Conservation (phyloP, 2,797 vertebrate species). For the Crenuchus spilurus region DNA sequence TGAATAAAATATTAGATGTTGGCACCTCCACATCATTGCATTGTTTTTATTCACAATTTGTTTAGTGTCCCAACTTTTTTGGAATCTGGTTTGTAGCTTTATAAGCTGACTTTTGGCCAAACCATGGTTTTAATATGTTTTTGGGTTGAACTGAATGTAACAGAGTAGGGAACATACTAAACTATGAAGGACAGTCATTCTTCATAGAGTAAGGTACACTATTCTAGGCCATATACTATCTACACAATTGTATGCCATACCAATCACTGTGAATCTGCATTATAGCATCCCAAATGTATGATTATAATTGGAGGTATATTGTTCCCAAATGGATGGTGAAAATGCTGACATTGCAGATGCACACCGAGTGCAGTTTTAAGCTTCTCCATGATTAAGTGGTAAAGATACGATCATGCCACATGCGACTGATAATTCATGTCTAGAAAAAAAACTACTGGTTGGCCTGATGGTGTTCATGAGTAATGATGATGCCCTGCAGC, state of each 20-base stretch:
- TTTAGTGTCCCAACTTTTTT: no score
- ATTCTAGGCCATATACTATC: no score
- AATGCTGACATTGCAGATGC: neutral
- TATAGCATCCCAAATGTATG: neutral
- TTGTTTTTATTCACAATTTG: no score
- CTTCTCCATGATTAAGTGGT: neutral
- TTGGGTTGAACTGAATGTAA: no score
- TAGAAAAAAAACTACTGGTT: neutral
- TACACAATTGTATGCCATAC: neutral
- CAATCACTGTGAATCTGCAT: neutral
- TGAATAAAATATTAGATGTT: no score
- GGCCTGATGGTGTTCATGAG: constrained; percentile 4
- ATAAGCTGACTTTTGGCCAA: neutral
- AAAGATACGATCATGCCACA: neutral
- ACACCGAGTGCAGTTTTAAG: neutral
- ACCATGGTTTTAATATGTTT: neutral
- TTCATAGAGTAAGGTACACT: no score
- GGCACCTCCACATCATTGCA: no score
- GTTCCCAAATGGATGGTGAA: no score
- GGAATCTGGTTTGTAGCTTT: no score
- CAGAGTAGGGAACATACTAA: neutral
- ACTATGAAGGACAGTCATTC: neutral
- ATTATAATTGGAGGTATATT: neutral
- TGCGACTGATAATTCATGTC: neutral
- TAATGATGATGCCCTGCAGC: constrained; percentile 4